Evolutionary conservation across 2,797 vertebrate genomes (phyloP).

Genomic region (Hemitrygon akajei): DNA sequence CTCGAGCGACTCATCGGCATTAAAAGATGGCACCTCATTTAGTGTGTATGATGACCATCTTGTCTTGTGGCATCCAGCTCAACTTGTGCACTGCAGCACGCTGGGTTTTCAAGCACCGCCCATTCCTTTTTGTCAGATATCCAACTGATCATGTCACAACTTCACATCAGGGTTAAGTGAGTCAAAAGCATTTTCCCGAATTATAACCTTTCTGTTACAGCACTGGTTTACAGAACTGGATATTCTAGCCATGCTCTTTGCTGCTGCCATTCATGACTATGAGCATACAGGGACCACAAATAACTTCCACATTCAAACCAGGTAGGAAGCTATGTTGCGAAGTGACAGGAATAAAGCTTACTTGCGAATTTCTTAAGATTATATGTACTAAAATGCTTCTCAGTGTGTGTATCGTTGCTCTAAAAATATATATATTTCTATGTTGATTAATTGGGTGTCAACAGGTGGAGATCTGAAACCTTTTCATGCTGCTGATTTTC

Average conservation of each 20-base stretch:
- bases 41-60: background rate
- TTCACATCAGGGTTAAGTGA: background rate
- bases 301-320: conserved; percentile 97
- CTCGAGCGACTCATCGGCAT: background rate
- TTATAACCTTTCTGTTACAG: conserved; percentile 51
- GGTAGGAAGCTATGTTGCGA: conserved; percentile 54
- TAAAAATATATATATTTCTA: background rate
- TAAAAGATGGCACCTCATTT: background rate
- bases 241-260: conserved; percentile 96
- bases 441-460: background rate
- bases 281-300: conserved; percentile 97
- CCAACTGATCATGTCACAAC: background rate
- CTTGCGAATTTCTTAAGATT: background rate
- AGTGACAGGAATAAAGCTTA: background rate
- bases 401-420: background rate
- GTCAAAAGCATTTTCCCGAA: background rate
- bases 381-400: background rate
- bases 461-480: background rate
- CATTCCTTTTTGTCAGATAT: too few species aligned
- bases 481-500: background rate
- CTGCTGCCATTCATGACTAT: conserved; percentile 92
- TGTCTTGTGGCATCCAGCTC: background rate
- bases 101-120: background rate
- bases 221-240: conserved; percentile 98
- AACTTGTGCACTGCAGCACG: background rate